Evolutionary conservation across 1,140 invertebrate genomes (phyloP).

Genomic region (Drosophila repleta): DNA sequence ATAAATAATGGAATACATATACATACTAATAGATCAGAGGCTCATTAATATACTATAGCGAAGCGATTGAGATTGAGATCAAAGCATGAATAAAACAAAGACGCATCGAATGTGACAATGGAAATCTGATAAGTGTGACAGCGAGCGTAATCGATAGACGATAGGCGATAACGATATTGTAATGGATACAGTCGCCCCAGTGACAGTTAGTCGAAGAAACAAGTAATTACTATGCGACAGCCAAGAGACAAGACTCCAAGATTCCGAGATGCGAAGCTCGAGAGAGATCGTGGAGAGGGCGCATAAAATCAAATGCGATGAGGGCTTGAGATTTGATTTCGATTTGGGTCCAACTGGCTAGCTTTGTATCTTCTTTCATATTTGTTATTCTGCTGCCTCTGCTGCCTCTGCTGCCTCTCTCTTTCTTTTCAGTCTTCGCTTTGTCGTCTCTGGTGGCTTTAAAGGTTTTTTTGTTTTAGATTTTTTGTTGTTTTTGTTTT

Average conservation of each 20-base stretch:
- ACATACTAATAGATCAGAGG: not conserved
- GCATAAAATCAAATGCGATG: conserved; percentile 44
- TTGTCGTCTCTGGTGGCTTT: conserved; percentile 36
- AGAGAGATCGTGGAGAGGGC: conserved; percentile 2
- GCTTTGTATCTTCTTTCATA: conserved; percentile 38
- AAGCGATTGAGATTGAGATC: not conserved
- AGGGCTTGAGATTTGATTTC: conserved; percentile 51
- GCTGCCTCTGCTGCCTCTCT: not conserved
- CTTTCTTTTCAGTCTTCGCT: conserved; percentile 29
- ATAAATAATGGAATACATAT: not conserved
- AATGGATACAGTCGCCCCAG: conserved; percentile 35
- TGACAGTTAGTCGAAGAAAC: conserved; percentile 26
- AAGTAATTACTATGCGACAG: conserved; percentile 40
- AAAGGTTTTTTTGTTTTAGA: conserved; percentile 18
- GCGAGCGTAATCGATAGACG: conserved; percentile 22
- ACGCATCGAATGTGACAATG: conserved; percentile 6
- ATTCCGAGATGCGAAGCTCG: conserved; percentile 3
- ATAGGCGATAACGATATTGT: conserved; percentile 36
- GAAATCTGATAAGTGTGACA: conserved; percentile 17
- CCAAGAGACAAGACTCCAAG: conserved; percentile 10
- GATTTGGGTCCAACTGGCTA: conserved; percentile 41
- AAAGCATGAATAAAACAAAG: not conserved
- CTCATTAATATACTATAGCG: conserved; percentile 1
- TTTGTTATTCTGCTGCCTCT: conserved; percentile 24
- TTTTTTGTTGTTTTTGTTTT: conserved; percentile 18